These are phyloP conservation scores for Euwallacea fornicatus DNA, from an alignment of 1,140 invertebrate species.

Conservation along the genomic window DNA sequence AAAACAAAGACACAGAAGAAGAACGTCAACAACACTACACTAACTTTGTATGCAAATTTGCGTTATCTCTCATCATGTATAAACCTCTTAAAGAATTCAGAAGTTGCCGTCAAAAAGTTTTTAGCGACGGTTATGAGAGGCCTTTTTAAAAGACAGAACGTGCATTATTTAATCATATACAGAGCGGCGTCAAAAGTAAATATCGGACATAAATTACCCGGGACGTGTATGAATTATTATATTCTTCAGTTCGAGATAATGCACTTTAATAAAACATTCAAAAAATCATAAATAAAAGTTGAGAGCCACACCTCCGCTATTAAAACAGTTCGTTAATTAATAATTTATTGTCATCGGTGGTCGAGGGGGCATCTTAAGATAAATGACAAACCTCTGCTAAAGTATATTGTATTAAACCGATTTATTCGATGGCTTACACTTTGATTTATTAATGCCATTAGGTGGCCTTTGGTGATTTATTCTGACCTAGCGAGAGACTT, in stretches of 20 bases:
- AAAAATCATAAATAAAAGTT: conserved; percentile 33
- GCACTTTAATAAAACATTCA: background rate
- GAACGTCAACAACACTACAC: conserved; percentile 21
- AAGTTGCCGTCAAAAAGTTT: conserved; percentile 25
- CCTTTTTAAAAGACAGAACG: background rate
- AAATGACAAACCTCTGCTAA: conserved; percentile 32
- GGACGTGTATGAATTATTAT: conserved; percentile 17
- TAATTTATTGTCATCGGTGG: conserved; percentile 37
- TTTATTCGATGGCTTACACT: conserved; percentile 37
- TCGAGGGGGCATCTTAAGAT: conserved; percentile 32
- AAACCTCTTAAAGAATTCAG: conserved; percentile 23
- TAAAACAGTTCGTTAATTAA: conserved; percentile 38
- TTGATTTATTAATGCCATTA: conserved; percentile 43
- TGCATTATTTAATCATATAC: background rate
- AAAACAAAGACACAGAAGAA: conserved; percentile 24
- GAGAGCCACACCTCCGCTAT: conserved; percentile 24
- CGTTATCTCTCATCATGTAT: conserved; percentile 31
- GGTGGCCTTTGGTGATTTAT: conserved; percentile 37
- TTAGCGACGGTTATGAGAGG: background rate
- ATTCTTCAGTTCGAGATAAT: background rate
- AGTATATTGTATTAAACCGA: conserved; percentile 37
- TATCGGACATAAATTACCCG: conserved; percentile 24
- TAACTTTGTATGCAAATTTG: conserved; percentile 32
- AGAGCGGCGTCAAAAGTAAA: background rate
- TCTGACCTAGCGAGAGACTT: conserved; percentile 24